Conservation (phyloP, 2,113 vertebrate species). For the Elephas maximus region DNA sequence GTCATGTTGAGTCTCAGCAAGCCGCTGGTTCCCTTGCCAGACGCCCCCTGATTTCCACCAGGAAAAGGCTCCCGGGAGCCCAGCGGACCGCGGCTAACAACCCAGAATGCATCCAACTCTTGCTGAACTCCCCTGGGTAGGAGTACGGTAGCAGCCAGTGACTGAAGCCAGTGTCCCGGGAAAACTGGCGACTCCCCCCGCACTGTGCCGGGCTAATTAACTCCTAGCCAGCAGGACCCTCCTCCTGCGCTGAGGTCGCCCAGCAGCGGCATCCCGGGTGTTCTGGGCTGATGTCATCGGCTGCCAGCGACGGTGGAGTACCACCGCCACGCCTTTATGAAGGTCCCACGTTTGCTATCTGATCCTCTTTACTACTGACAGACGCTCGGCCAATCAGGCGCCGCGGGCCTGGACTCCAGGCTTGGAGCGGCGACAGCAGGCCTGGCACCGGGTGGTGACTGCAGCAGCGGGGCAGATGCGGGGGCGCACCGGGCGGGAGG, state of each 20-base stretch:
- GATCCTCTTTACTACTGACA: conserved; percentile 91
- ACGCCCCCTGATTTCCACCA: conserved; percentile 87
- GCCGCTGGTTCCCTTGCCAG: conserved; percentile 90
- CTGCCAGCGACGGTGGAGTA: conserved; percentile 86
- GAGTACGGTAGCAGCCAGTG: conserved; percentile 83
- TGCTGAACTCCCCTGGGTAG: conserved; percentile 76
- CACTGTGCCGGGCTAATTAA: conserved; percentile 89
- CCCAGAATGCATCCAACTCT: conserved; percentile 86
- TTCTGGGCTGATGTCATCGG: conserved; percentile 91
- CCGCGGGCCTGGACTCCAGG: conserved; percentile 69
- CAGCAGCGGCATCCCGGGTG: conserved; percentile 87
- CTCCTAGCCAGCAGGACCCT: conserved; percentile 88
- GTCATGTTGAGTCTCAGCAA: conserved; percentile 95
- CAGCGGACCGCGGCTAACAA: conserved; percentile 76
- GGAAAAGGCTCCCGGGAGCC: conserved; percentile 87
- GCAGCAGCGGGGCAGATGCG: neutral
- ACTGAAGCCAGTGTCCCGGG: conserved; percentile 89
- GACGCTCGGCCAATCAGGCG: conserved; percentile 88
- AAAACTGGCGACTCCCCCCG: conserved; percentile 91
- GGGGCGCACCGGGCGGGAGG: neutral
- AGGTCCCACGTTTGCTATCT: conserved; percentile 90
- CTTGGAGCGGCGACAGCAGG: conserved; percentile 72
- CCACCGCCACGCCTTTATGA: conserved; percentile 88
- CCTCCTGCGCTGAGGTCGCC: conserved; percentile 87
- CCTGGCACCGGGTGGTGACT: conserved; percentile 81